These are phyloP conservation scores for Gryllus longicercus DNA, from an alignment of 2,888 invertebrate genomes.

Conservation along the genomic window DNA sequence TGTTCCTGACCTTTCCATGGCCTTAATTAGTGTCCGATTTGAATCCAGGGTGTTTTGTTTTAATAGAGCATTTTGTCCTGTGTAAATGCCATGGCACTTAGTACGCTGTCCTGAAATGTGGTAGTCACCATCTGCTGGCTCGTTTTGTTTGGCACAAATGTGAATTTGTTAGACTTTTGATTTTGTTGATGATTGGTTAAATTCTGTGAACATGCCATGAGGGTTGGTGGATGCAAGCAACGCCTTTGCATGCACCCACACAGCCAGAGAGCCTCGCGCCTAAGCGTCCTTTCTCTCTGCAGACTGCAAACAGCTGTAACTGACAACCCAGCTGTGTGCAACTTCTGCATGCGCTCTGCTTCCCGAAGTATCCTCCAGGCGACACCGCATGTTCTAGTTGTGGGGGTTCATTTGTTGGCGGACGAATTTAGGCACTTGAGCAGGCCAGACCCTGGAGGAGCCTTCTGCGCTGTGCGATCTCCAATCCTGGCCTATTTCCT, in stretches of 20 bases:
- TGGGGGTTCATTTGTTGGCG: neutral
- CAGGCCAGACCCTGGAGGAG: neutral
- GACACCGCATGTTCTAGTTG: neutral
- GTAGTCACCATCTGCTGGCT: neutral
- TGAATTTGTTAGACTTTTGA: too few relatives aligned
- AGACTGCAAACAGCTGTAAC: constrained; percentile 5
- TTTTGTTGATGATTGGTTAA: too few relatives aligned
- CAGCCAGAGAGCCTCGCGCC: neutral
- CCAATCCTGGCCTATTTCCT: neutral
- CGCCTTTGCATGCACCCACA: neutral
- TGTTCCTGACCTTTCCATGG: neutral
- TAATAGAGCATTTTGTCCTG: neutral
- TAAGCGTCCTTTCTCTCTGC: neutral
- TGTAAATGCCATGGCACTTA: constrained; percentile 7
- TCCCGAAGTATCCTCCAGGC: neutral
- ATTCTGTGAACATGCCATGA: neutral
- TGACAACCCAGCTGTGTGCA: neutral
- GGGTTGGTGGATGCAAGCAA: constrained; percentile 5
- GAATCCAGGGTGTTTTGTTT: neutral
- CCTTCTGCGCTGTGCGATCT: neutral
- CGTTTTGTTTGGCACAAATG: neutral
- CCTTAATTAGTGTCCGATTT: neutral
- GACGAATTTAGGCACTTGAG: neutral
- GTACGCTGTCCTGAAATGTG: neutral
- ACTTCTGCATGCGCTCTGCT: constrained; percentile 17